A percentile compares a stretch with the other conserved stretches of the same genome.
Conservation (phyloP, 1,140 invertebrate genomes). For the Drosophila bifasciata region DNA sequence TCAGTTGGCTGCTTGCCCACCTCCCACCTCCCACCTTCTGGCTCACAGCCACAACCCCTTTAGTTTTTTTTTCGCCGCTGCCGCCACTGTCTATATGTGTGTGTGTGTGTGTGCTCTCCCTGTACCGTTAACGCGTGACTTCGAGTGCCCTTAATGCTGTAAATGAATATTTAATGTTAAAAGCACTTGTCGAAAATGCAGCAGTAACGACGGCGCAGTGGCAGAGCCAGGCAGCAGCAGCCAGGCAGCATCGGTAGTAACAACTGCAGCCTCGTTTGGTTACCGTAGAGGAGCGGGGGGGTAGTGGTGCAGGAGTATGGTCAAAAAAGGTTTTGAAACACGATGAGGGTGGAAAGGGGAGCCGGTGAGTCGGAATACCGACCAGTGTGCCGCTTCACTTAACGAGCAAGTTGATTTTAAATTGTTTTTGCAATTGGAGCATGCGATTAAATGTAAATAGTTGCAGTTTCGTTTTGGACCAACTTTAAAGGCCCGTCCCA, state of each 20-base stretch:
- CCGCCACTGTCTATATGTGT: slow-evolving; percentile 11
- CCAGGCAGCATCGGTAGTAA: slow-evolving; percentile 9
- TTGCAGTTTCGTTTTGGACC: slow-evolving; percentile 57
- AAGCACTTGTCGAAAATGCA: slow-evolving; percentile 82
- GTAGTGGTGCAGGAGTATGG: neutral
- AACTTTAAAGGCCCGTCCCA: slow-evolving; percentile 49
- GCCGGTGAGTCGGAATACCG: neutral
- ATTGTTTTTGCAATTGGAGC: slow-evolving; percentile 83
- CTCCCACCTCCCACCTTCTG: too few relatives aligned
- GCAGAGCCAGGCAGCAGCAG: slow-evolving; percentile 40
- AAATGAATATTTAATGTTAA: slow-evolving; percentile 83
- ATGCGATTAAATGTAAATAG: slow-evolving; percentile 82
- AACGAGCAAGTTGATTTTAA: slow-evolving; percentile 82
- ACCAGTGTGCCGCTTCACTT: slow-evolving; percentile 68
- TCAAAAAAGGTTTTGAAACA: neutral
- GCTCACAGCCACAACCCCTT: neutral
- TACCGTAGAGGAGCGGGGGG: slow-evolving; percentile 17
- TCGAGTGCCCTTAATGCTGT: slow-evolving; percentile 82
- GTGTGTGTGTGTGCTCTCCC: slow-evolving; percentile 31
- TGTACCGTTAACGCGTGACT: slow-evolving; percentile 79
- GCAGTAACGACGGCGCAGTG: slow-evolving; percentile 47
- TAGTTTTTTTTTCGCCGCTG: slow-evolving; percentile 18
- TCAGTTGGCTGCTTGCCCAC: slow-evolving; percentile 42
- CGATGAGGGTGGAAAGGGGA: slow-evolving; percentile 1
- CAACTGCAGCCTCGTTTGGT: slow-evolving; percentile 52